phyloP scores from a whole-genome alignment of 2,113 vertebrate genomes.

The Callipepla californica region DNA sequence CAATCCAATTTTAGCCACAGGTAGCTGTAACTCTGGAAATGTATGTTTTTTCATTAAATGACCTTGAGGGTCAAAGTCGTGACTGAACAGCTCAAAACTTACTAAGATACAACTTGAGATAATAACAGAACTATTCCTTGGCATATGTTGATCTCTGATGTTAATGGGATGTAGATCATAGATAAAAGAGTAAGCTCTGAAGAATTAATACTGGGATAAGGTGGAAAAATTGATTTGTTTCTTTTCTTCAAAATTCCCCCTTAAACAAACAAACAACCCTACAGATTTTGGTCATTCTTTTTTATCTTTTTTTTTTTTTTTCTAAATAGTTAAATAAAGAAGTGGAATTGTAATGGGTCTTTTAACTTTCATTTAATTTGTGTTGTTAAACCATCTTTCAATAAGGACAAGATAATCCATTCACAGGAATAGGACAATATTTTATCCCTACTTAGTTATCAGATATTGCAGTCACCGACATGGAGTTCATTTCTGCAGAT shows the following conservation, averaged over 20 bases:
- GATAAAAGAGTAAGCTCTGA: neutral
- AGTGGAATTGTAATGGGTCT: neutral
- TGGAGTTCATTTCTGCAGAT: neutral
- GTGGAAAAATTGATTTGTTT: neutral
- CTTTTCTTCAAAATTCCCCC: neutral
- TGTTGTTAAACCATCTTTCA: neutral
- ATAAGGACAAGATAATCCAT: conserved; percentile 19
- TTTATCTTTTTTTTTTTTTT: neutral
- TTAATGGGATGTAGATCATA: conserved; percentile 13
- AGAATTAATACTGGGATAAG: conserved; percentile 25
- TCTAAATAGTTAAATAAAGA: neutral
- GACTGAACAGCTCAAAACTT: neutral
- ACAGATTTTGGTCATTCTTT: neutral
- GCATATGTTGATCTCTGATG: neutral
- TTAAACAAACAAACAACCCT: neutral
- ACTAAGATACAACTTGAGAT: conserved; percentile 9
- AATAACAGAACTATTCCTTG: neutral
- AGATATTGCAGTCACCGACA: neutral
- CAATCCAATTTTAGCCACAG: conserved; percentile 21
- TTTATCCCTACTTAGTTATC: neutral
- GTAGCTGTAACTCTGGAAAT: conserved; percentile 6
- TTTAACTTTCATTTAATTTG: conserved; percentile 22
- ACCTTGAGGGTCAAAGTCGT: conserved; percentile 1
- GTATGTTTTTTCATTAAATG: conserved; percentile 11
- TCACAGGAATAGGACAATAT: neutral